phyloP scores from a whole-genome alignment of 2,113 vertebrate species.

The Rattus rattus region DNA sequence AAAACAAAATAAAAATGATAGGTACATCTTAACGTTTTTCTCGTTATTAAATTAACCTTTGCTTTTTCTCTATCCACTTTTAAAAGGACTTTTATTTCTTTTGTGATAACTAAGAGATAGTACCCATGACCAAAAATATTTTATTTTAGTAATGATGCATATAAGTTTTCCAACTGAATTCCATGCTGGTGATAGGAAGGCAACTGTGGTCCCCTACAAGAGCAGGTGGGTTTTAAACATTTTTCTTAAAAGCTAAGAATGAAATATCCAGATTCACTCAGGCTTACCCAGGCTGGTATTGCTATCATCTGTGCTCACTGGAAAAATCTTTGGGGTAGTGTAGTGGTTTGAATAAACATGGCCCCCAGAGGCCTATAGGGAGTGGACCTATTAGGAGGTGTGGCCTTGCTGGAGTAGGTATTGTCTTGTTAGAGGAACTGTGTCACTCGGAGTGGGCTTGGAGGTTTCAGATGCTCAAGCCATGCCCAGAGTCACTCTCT shows the following conservation, averaged over 20 bases:
- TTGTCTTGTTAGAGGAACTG: not conserved
- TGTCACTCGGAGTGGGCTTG: not conserved
- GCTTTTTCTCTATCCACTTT: not conserved
- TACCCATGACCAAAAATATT: not conserved
- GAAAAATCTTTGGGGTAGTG: not conserved
- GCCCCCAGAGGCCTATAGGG: not conserved
- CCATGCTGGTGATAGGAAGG: too few relatives aligned
- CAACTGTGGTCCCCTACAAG: too few relatives aligned
- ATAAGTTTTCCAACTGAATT: not conserved
- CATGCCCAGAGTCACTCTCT: not conserved
- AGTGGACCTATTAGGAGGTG: not conserved
- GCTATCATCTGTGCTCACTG: not conserved
- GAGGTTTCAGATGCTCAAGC: not conserved
- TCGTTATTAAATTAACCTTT: not conserved
- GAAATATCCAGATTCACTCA: not conserved
- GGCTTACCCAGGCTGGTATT: not conserved
- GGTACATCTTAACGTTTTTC: not conserved
- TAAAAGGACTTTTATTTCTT: not conserved
- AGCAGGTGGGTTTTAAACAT: too few relatives aligned
- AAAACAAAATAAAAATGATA: not conserved
- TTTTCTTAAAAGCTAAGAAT: not conserved
- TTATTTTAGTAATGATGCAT: not conserved
- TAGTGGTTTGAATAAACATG: not conserved
- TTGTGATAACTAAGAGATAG: not conserved
- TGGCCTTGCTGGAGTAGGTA: not conserved